A percentile compares a stretch with the other conserved stretches of the same genome.
Conservation (phyloP, 1,140 invertebrate genomes). For the Drosophila baimaii region DNA sequence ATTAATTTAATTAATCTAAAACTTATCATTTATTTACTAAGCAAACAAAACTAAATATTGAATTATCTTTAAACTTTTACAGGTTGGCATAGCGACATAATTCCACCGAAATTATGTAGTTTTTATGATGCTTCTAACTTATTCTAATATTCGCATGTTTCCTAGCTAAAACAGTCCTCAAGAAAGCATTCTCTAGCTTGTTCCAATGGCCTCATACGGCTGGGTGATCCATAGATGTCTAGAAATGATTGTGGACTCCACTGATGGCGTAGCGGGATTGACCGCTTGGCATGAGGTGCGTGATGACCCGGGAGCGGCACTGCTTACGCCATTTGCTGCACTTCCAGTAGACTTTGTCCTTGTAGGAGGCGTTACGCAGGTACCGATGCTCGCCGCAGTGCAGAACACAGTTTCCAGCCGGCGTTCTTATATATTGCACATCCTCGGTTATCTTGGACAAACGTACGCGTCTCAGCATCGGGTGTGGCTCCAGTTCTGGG, state of each 20-base stretch:
- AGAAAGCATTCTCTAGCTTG: not conserved
- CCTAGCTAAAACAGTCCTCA: not conserved
- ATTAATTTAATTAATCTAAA: too few relatives aligned
- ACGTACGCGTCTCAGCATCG: slow-evolving; percentile 57
- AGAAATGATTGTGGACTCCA: slow-evolving; percentile 74
- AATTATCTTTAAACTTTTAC: too few relatives aligned
- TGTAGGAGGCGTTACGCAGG: slow-evolving; percentile 78
- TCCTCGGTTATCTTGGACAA: slow-evolving; percentile 58
- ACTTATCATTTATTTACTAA: not conserved
- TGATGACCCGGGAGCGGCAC: slow-evolving; percentile 78
- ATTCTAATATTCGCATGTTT: slow-evolving; percentile 2
- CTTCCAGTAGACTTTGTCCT: slow-evolving; percentile 83
- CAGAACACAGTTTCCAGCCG: slow-evolving; percentile 72
- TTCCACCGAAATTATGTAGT: too few relatives aligned
- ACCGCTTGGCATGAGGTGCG: slow-evolving; percentile 45
- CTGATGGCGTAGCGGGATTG: slow-evolving; percentile 63
- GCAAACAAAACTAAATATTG: not conserved
- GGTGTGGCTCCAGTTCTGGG: slow-evolving; percentile 2
- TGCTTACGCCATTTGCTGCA: slow-evolving; percentile 82
- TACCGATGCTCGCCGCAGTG: slow-evolving; percentile 76
- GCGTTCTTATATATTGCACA: slow-evolving; percentile 60
- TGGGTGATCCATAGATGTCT: not conserved
- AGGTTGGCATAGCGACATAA: too few relatives aligned
- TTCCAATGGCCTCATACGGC: slow-evolving; percentile 12
- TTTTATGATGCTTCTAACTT: too few relatives aligned